These are phyloP conservation scores for Drosophila eohydei DNA, from an alignment of 2,888 invertebrate species.

Conservation along the genomic window DNA sequence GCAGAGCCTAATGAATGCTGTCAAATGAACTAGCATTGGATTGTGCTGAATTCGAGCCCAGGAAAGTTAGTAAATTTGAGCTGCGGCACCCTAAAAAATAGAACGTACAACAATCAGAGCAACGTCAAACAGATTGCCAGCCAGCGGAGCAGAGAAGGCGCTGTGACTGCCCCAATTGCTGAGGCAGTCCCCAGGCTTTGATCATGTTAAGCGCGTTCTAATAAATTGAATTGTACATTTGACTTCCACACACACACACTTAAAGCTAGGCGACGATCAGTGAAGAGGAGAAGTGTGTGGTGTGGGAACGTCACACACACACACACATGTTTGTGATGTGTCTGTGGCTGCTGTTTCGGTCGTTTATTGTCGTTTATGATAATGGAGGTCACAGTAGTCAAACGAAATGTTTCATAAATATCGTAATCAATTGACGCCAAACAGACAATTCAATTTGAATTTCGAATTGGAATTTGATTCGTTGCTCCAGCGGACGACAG, in stretches of 20 bases:
- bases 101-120: conserved; percentile 49
- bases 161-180: conserved; percentile 58
- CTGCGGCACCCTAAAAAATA: conserved; percentile 25
- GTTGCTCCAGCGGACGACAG: conserved; percentile 14
- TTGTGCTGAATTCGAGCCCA: conserved; percentile 28
- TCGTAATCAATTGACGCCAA: conserved; percentile 78
- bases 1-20: conserved; percentile 33
- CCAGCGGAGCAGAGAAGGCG: not conserved
- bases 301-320: not conserved
- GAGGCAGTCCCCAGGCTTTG: conserved; percentile 50
- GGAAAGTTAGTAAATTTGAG: conserved; percentile 50
- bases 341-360: conserved; percentile 39
- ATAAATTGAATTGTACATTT: conserved; percentile 82
- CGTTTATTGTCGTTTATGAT: conserved; percentile 76
- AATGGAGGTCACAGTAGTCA: conserved; percentile 84
- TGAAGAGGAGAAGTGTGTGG: not conserved
- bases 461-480: conserved; percentile 64
- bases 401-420: conserved; percentile 83
- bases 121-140: conserved; percentile 55
- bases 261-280: conserved; percentile 2
- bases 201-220: conserved; percentile 76
- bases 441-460: conserved; percentile 61
- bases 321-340: conserved; percentile 11
- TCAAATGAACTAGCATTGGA: conserved; percentile 41
- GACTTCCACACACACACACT: conserved; percentile 48